These are phyloP conservation scores for Matsumurasca onukii DNA, from an alignment of 1,140 invertebrate species.

Conservation along the genomic window DNA sequence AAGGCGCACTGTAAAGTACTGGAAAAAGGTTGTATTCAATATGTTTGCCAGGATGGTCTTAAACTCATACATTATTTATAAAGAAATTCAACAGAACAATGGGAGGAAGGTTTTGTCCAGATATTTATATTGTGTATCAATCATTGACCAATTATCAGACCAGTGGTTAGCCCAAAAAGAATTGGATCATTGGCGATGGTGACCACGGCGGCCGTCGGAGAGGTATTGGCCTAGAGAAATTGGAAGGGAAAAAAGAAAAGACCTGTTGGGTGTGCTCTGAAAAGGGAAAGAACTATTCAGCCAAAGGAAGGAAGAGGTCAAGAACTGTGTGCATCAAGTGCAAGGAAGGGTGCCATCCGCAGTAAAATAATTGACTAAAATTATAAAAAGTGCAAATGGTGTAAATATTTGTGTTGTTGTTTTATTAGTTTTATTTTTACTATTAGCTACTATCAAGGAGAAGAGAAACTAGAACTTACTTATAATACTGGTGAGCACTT, in stretches of 20 bases:
- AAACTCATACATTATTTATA: not conserved
- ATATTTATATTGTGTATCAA: not conserved
- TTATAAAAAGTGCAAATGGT: not conserved
- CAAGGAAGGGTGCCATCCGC: slow-evolving; percentile 2
- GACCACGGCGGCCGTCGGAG: not conserved
- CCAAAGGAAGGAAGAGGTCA: slow-evolving; percentile 19
- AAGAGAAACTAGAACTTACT: too few relatives aligned
- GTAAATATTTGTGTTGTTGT: too few relatives aligned
- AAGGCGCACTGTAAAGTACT: slow-evolving; percentile 34
- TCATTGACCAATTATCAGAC: not conserved
- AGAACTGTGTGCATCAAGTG: slow-evolving; percentile 24
- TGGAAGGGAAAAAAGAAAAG: slow-evolving; percentile 12
- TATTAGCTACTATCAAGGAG: too few relatives aligned
- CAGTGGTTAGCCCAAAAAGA: not conserved
- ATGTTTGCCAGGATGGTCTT: not conserved
- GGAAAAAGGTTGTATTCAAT: slow-evolving; percentile 20
- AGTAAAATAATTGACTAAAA: not conserved
- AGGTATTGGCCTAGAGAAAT: not conserved
- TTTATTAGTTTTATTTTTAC: too few relatives aligned
- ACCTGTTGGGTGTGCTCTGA: slow-evolving; percentile 17
- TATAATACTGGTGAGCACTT: too few relatives aligned
- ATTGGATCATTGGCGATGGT: not conserved
- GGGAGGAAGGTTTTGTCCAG: not conserved
- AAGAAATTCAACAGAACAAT: not conserved
- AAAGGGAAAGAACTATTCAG: not conserved